Conservation (phyloP, 2,797 vertebrate species). For the Epinephelus malabaricus region DNA sequence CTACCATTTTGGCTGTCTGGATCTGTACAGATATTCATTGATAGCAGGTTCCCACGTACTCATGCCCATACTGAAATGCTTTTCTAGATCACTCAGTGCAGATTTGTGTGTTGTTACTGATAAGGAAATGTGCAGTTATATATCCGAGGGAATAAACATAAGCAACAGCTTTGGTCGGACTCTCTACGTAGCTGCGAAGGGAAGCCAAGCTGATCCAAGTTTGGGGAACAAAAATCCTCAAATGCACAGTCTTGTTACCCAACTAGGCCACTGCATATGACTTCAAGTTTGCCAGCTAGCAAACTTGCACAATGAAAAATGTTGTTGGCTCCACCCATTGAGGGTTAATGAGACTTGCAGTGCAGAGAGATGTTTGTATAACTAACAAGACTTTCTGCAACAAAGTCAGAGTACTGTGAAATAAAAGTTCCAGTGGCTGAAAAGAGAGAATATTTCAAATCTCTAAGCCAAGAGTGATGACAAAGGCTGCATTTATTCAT, state of each 20-base stretch:
- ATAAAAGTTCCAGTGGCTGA: slow-evolving; percentile 1
- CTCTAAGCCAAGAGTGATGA: neutral
- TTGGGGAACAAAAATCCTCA: neutral
- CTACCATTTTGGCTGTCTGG: too few species aligned
- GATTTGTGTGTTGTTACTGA: too few species aligned
- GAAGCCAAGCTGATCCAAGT: neutral
- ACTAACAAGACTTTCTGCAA: neutral
- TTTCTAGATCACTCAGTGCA: too few species aligned
- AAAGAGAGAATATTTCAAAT: neutral
- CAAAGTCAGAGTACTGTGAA: neutral
- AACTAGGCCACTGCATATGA: neutral
- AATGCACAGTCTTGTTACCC: neutral
- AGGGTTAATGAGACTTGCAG: neutral
- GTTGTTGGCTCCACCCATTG: neutral
- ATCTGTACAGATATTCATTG: too few species aligned
- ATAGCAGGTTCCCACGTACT: too few species aligned
- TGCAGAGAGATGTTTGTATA: slow-evolving; percentile 3
- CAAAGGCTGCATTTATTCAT: neutral
- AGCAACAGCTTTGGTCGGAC: neutral
- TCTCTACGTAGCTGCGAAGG: neutral
- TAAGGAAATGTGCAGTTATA: neutral
- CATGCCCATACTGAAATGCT: too few species aligned
- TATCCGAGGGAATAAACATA: neutral
- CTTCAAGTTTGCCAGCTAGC: neutral
- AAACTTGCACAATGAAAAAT: neutral